phyloP scores from a whole-genome alignment of 2,888 invertebrate species.

The Trichopoda pennipes region DNA sequence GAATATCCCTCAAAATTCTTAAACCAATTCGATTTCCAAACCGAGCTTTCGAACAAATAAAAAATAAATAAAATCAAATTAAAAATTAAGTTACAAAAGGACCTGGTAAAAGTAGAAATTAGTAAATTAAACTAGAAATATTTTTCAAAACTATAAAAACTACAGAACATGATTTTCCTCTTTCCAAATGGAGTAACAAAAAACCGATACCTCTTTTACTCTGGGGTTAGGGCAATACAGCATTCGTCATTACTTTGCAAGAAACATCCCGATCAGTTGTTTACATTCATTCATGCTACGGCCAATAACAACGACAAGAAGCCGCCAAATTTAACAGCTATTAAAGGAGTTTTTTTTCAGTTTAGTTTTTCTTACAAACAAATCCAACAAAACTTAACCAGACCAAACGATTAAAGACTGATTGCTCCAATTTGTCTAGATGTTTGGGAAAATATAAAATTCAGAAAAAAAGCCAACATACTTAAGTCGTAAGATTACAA shows the following conservation, averaged over 20 bases:
- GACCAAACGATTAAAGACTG: constrained; percentile 70
- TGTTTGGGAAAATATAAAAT: constrained; percentile 46
- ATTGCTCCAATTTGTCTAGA: constrained; percentile 77
- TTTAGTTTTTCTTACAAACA: constrained; percentile 40
- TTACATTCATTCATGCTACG: constrained; percentile 18
- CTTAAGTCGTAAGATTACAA: constrained; percentile 42
- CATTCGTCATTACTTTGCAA: not conserved
- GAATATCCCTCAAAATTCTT: too few relatives aligned
- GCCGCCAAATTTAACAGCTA: constrained; percentile 68
- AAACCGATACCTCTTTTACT: too few relatives aligned
- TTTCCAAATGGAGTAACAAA: too few relatives aligned
- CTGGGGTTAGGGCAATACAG: not conserved
- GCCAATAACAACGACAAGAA: constrained; percentile 65
- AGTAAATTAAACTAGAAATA: too few relatives aligned
- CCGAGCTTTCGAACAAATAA: too few relatives aligned
- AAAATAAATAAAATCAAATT: too few relatives aligned
- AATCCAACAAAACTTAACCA: constrained; percentile 11
- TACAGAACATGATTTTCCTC: too few relatives aligned
- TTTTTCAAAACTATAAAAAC: too few relatives aligned
- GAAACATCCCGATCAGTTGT: constrained; percentile 16
- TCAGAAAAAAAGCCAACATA: constrained; percentile 29
- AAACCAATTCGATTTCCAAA: too few relatives aligned
- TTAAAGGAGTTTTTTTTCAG: constrained; percentile 58
- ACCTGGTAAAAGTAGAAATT: too few relatives aligned
- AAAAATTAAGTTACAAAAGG: too few relatives aligned